These are phyloP conservation scores for Amaurobius ferox DNA, from an alignment of 2,888 invertebrate species.

Conservation along the genomic window DNA sequence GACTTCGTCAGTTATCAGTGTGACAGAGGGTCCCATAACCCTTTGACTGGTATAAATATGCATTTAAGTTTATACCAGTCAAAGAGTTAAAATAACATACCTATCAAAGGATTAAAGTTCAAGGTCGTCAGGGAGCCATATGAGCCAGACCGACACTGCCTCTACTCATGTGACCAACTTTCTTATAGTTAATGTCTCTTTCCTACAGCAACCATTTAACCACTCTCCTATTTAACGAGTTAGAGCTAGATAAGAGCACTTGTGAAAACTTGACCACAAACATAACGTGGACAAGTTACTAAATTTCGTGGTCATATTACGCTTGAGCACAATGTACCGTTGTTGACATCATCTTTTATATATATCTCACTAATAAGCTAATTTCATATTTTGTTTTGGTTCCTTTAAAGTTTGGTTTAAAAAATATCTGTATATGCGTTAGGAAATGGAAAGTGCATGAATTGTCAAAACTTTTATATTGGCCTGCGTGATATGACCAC, in stretches of 20 bases:
- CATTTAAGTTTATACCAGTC: no score
- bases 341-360: neutral
- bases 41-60: no score
- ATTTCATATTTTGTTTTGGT: neutral
- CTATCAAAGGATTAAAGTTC: no score
- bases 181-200: constrained; percentile 38
- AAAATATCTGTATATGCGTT: neutral
- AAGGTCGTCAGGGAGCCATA: no score
- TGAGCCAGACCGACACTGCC: no score
- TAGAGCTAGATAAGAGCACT: constrained; percentile 68
- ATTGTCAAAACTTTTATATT: neutral
- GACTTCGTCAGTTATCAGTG: no score
- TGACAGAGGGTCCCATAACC: no score
- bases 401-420: neutral
- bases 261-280: constrained; percentile 59
- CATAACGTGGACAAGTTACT: constrained; percentile 48
- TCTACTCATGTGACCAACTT: constrained; percentile 33
- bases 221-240: constrained; percentile 57
- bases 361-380: neutral
- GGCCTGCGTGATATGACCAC: constrained; percentile 35
- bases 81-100: no score
- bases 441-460: neutral
- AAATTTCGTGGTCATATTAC: constrained; percentile 40
- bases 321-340: neutral
- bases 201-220: constrained; percentile 61